Percentiles rank a stretch among this genome's conserved stretches.
Conservation (phyloP, 1,140 invertebrate genomes). For the Dufourea novaeangliae region DNA sequence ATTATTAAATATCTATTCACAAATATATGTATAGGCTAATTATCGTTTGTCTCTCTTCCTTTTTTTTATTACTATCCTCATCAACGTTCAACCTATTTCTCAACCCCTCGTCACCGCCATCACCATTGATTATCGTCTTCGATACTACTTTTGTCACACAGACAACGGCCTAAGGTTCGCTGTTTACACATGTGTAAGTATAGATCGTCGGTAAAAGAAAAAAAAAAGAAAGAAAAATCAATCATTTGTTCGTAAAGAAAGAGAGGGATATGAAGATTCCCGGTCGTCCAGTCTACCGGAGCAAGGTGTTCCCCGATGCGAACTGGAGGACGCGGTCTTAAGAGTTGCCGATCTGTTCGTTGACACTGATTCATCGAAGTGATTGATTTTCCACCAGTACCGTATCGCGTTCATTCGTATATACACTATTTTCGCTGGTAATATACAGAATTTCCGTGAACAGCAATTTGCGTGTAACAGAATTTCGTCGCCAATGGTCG, state of each 20-base stretch:
- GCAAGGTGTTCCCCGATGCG: too few species aligned
- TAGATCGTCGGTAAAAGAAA: slow-evolving; percentile 1
- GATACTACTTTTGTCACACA: slow-evolving; percentile 10
- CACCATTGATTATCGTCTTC: slow-evolving; percentile 45
- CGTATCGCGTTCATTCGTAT: background rate
- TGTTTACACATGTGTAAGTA: slow-evolving; percentile 4
- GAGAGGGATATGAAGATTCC: slow-evolving; percentile 4
- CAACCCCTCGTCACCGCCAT: slow-evolving; percentile 44
- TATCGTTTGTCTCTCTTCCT: slow-evolving; percentile 1
- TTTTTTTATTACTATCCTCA: slow-evolving; percentile 61
- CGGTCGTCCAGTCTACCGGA: background rate
- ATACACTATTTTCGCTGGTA: background rate
- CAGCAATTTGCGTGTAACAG: background rate
- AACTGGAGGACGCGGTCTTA: too few species aligned
- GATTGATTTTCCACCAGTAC: background rate
- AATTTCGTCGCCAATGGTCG: too few species aligned
- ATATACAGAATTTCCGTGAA: background rate
- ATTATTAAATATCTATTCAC: slow-evolving; percentile 82
- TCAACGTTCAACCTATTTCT: slow-evolving; percentile 40
- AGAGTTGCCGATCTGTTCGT: background rate
- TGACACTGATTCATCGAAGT: background rate
- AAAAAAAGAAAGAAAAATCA: too few species aligned
- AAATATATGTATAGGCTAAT: slow-evolving; percentile 75
- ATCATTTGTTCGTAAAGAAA: slow-evolving; percentile 13
- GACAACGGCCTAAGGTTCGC: slow-evolving; percentile 26